Conservation (phyloP, 2,888 invertebrate species). For the Euclidia mi region DNA sequence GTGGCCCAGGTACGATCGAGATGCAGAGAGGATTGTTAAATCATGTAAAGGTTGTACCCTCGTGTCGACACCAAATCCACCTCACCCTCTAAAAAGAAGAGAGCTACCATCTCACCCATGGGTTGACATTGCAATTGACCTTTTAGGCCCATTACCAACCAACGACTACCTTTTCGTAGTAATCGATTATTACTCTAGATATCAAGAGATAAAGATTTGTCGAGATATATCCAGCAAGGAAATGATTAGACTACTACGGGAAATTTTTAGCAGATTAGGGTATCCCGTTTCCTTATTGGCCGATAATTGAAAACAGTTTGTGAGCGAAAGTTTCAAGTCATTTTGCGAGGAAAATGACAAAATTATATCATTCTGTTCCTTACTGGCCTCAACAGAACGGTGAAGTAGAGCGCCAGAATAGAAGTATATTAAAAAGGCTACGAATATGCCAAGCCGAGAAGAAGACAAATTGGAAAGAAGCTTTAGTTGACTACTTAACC, state of each 20-base stretch:
- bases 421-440: constrained; percentile 44
- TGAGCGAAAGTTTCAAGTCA: constrained; percentile 41
- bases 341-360: constrained; percentile 34
- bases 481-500: constrained; percentile 39
- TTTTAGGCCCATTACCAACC: constrained; percentile 47
- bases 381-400: constrained; percentile 55
- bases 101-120: constrained; percentile 35
- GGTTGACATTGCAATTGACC: constrained; percentile 43
- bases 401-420: constrained; percentile 50
- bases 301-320: constrained; percentile 52
- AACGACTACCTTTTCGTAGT: constrained; percentile 47
- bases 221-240: constrained; percentile 25
- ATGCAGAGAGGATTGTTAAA: constrained; percentile 35
- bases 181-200: constrained; percentile 49
- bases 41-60: constrained; percentile 42
- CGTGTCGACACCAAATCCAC: constrained; percentile 30
- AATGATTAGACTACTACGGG: constrained; percentile 45
- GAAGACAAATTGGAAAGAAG: constrained; percentile 28
- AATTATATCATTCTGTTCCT: not conserved
- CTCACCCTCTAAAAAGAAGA: constrained; percentile 32
- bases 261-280: constrained; percentile 50
- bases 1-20: constrained; percentile 46
- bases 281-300: constrained; percentile 41
- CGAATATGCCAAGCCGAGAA: constrained; percentile 32
- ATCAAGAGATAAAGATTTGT: constrained; percentile 44